Base-by-base conservation (phyloP, 1,140 invertebrate genomes). In the Marisa cornuarietis region DNA sequence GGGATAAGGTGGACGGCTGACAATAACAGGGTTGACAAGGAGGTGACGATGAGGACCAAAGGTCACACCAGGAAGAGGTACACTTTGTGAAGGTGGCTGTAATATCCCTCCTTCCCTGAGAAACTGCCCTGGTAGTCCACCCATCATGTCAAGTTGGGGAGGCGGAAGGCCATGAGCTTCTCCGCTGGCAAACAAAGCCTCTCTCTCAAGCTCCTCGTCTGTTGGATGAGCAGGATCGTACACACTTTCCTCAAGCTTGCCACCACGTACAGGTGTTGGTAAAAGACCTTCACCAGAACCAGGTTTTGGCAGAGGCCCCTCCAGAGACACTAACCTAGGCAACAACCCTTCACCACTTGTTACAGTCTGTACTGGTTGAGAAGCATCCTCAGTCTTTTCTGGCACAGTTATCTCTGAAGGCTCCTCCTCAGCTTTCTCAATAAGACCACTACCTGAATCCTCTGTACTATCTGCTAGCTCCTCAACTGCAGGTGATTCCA, bases 201-300 rank as follows among this genome's bases (percentile, higher is more conserved):
- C 76, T 26, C 42, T 75, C 26, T 80, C 79, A 24, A 68, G 52
- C n/a, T 80, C 79, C n/a, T 81, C 80, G 74, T 84, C 82, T 20
- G 85, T 86, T n/a, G 85, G 83, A 26, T 81, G 78, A 76, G 83
- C 83, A 20, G 85, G 81, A 69, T 86, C 85, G 78, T 83, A 83
- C 16, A 81, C 82, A 10, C 76, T 42, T 22, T 81, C 77, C 63
- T 81, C 87, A 78, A 78, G 72, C 79, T 81, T 73, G 51, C 73
- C 62, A 65, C 51, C 68, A 75, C 65, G 65, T 31, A 68, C 65
- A 24, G 76, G 31, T 24, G 42, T 66, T 4, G 76, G 20, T 9
- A 63, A 51, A 20, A 69, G 22, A 42, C 76, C 51, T 51, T 77
- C 63, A 24, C 63, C 63, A 0, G 63, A 26, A 14, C 63, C 76